Conservation (phyloP, 2,797 vertebrate species). For the Jordanella pulchra region DNA sequence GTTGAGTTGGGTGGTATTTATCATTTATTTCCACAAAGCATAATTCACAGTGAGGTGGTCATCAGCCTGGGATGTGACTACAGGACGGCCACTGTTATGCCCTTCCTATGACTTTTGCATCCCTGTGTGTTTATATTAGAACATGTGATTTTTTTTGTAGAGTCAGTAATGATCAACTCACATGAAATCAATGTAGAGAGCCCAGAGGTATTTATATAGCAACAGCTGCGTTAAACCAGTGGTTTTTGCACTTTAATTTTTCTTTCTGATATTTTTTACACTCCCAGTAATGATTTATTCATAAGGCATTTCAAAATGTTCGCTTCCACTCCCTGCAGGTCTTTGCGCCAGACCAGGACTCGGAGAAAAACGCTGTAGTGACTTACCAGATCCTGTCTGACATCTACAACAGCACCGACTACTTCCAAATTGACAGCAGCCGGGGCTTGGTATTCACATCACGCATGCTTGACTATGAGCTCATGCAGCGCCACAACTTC, state of each 20-base stretch:
- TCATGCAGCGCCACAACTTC: slow-evolving; percentile 84
- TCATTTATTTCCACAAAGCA: too few species aligned
- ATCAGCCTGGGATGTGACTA: too few species aligned
- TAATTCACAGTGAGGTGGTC: too few species aligned
- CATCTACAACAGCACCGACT: slow-evolving; percentile 84
- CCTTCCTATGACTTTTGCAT: too few species aligned
- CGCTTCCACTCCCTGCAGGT: slow-evolving; percentile 69
- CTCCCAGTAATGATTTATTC: slow-evolving; percentile 47
- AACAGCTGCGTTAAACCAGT: slow-evolving; percentile 9
- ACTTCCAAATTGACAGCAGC: slow-evolving; percentile 87
- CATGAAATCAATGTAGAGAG: background rate
- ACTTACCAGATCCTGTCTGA: slow-evolving; percentile 89
- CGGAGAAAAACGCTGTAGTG: slow-evolving; percentile 86
- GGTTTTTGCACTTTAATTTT: slow-evolving; percentile 18
- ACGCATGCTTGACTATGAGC: slow-evolving; percentile 89
- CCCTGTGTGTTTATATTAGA: too few species aligned
- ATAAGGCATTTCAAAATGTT: slow-evolving; percentile 28
- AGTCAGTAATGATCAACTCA: background rate
- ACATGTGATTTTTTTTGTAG: too few species aligned
- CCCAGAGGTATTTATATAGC: background rate
- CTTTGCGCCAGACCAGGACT: slow-evolving; percentile 88
- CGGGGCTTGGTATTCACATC: slow-evolving; percentile 87
- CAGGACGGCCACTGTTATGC: too few species aligned
- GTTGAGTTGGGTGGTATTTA: too few species aligned
- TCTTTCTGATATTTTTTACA: slow-evolving; percentile 10